Percentiles rank a stretch among this genome's conserved stretches.
Evolutionary conservation across 2,113 vertebrate genomes (phyloP).

Genomic region (Callipepla squamata): DNA sequence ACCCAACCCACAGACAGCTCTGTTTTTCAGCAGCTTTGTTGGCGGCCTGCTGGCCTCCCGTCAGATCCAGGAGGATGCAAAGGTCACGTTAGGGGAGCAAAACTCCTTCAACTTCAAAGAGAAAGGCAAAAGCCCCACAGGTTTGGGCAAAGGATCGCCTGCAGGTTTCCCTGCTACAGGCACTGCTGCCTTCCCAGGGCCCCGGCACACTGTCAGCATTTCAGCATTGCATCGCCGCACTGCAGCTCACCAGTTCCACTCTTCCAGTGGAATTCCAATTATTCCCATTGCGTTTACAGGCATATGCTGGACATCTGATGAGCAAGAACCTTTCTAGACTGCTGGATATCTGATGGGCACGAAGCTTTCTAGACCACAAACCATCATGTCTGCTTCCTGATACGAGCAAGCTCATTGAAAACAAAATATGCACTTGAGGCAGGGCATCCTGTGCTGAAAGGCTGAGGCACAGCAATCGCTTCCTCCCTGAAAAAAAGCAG

Average conservation of each 20-base stretch:
- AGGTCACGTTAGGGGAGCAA: slow-evolving; percentile 23
- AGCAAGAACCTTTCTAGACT: neutral
- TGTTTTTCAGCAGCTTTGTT: slow-evolving; percentile 37
- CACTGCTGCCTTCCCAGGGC: neutral
- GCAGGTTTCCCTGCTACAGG: neutral
- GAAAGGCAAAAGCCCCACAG: neutral
- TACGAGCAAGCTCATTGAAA: neutral
- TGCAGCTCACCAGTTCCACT: neutral
- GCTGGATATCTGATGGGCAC: neutral
- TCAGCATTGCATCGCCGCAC: neutral
- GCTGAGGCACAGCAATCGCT: neutral
- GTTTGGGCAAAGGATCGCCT: neutral
- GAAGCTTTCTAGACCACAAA: neutral
- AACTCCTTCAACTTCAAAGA: slow-evolving; percentile 10
- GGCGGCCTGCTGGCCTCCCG: slow-evolving; percentile 6
- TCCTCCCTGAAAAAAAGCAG: slow-evolving; percentile 14
- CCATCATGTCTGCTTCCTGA: neutral
- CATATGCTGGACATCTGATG: slow-evolving; percentile 1
- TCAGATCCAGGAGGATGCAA: slow-evolving; percentile 35
- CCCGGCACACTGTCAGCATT: neutral
- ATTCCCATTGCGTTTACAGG: neutral
- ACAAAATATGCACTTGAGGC: slow-evolving; percentile 20
- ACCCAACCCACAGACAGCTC: neutral
- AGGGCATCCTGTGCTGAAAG: slow-evolving; percentile 33
- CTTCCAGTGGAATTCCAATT: neutral